Evolutionary conservation across 2,113 vertebrate species (phyloP).

Genomic region (Trogon melanurus): DNA sequence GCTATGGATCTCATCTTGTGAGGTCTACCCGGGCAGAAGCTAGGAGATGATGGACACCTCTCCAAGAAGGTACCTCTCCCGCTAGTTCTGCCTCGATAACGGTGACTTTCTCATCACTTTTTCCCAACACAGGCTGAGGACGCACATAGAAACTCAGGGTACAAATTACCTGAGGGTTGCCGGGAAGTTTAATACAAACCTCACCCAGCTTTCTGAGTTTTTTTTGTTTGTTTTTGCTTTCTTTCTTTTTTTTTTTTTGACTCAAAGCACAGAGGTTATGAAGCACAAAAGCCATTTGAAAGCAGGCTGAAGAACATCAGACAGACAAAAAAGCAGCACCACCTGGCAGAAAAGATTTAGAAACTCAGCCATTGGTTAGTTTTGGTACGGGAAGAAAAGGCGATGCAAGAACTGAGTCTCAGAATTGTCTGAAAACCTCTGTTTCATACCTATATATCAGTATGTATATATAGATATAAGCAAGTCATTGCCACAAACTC

Average conservation of each 20-base stretch:
- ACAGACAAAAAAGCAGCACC: not conserved
- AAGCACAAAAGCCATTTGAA: not conserved
- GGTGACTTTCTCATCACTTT: not conserved
- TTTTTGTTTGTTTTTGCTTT: not conserved
- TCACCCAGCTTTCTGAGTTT: not conserved
- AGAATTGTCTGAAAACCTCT: not conserved
- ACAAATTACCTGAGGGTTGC: not conserved
- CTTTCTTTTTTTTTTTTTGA: not conserved
- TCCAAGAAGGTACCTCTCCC: not conserved
- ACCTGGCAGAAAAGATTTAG: not conserved
- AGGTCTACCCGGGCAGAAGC: not conserved
- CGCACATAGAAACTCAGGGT: not conserved
- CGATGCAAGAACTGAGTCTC: rapidly evolving
- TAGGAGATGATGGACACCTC: not conserved
- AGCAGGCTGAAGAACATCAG: not conserved
- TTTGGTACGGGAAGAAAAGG: not conserved
- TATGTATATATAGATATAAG: not conserved
- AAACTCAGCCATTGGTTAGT: not conserved
- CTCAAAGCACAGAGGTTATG: not conserved
- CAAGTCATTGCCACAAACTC: not conserved
- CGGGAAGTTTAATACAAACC: not conserved
- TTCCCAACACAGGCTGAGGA: not conserved
- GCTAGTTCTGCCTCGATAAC: not conserved
- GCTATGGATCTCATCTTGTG: not conserved
- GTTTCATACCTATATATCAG: not conserved